phyloP scores from a whole-genome alignment of 2,797 vertebrate genomes.

The Acipenser transmontanus region DNA sequence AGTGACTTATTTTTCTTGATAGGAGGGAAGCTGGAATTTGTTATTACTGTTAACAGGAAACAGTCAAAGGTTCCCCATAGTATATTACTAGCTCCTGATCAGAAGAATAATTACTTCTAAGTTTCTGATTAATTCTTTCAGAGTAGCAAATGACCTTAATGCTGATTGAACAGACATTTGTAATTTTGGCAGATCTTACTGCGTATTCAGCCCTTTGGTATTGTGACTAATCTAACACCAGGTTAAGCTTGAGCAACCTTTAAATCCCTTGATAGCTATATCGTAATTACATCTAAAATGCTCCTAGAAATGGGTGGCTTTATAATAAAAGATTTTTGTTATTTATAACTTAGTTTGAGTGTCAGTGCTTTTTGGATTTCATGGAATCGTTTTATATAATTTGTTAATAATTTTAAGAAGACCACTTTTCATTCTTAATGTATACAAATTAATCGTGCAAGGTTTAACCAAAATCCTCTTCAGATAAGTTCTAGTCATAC shows the following conservation, averaged over 20 bases:
- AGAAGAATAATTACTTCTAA: background rate
- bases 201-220: background rate
- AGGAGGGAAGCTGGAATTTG: too few species aligned
- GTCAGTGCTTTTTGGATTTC: too few species aligned
- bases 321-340: too few species aligned
- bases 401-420: too few species aligned
- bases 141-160: background rate
- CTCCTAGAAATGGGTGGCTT: too few species aligned
- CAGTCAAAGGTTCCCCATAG: background rate
- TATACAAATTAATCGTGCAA: background rate
- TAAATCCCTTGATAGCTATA: background rate
- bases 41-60: background rate
- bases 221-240: background rate
- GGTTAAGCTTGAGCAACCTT: background rate
- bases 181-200: background rate
- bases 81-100: background rate
- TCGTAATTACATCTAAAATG: background rate
- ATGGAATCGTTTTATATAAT: too few species aligned
- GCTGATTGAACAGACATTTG: background rate
- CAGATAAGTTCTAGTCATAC: background rate
- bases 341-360: too few species aligned
- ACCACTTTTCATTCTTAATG: too few species aligned
- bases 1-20: too few species aligned
- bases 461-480: background rate
- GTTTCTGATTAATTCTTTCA: slow-evolving; percentile 8